Base-by-base conservation (phyloP, 2,888 invertebrate genomes). In the Napeogenes sylphis region DNA sequence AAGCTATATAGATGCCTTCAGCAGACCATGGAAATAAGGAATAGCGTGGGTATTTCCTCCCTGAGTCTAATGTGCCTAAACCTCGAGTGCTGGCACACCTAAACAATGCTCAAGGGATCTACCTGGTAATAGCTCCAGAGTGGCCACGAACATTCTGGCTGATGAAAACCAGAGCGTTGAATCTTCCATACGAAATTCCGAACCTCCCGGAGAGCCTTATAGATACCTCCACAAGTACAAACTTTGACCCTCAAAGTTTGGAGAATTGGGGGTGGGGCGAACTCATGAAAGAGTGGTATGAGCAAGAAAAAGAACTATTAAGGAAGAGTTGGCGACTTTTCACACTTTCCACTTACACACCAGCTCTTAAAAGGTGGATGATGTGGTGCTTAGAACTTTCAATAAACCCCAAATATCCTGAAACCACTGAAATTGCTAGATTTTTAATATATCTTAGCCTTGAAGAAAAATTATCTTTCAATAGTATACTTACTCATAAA, bases 201-300 rank as follows among this genome's bases (percentile, higher is more conserved):
- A 63, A 68, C 55, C 64, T 67, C 21, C 21, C 42, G 35, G 38
- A 60, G 47, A 33, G 45, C 6, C 56, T 70, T 3, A 63, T 70
- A 59, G 68, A 69, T 33, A 21, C 66, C 67, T 4, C 62, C 65
- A 32, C 62, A 64, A 33, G 56, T 64, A 12, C 57, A 68, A 0
- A 45, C 46, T 30, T 13, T 68, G 21, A 14, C 45, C 10, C 61
- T 70, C 2, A 53, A 62, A 32, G 65, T 61, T 3, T 70, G 67
- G 68, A 60, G 42, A 56, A 45, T 68, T 70, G 67, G 68, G 66
- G 70, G 70, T 69, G 69, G 70, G 56, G 47, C 6, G 42, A 59
- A 5, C 32, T 55, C 33, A 51, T 65, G 47, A 35, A 51, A 2
- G 2, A 58, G 10, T 65, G 70, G 68, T n/a, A 47, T 2, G 4